Evolutionary conservation across 2,113 vertebrate species (phyloP).

Genomic region (Pelobates fuscus): DNA sequence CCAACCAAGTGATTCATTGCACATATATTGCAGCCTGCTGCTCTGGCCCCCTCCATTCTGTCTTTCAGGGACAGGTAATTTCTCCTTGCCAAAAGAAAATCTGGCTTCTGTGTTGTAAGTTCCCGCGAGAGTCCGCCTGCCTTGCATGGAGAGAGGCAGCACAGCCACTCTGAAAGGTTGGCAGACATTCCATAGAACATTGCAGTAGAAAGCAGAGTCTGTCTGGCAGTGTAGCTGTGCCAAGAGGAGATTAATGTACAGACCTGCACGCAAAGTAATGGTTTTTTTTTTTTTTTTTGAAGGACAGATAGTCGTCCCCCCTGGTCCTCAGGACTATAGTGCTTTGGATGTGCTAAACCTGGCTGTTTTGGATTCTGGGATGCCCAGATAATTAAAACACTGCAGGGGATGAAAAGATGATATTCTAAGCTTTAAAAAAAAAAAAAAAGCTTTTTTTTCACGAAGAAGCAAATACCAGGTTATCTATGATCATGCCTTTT

Average conservation of each 20-base stretch:
- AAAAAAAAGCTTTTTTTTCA: too few relatives aligned
- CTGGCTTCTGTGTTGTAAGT: neutral
- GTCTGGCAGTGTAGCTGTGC: constrained; percentile 22
- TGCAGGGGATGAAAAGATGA: neutral
- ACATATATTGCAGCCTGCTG: neutral
- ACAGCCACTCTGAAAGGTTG: constrained; percentile 6
- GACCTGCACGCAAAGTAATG: constrained; percentile 22
- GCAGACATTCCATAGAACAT: constrained; percentile 17
- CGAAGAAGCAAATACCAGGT: too few relatives aligned
- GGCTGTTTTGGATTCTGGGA: constrained; percentile 4
- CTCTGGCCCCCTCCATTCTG: neutral
- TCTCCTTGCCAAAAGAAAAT: neutral
- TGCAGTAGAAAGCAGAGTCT: constrained; percentile 36
- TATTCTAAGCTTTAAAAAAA: too few relatives aligned
- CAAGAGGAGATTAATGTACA: constrained; percentile 40
- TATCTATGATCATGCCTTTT: too few relatives aligned
- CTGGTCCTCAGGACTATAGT: neutral
- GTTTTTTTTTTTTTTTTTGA: constrained; percentile 5
- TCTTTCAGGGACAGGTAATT: neutral
- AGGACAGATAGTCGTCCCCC: constrained; percentile 21
- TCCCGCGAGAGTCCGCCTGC: constrained; percentile 12
- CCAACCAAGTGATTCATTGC: constrained; percentile 1
- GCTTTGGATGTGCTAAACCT: neutral
- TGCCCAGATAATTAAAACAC: constrained; percentile 10
- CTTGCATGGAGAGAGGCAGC: neutral